Percentiles rank a stretch among this genome's conserved stretches.
phyloP scores from a whole-genome alignment of 2,113 vertebrate species.

The crab-eating macaque (Macaca fascicularis) region DNA sequence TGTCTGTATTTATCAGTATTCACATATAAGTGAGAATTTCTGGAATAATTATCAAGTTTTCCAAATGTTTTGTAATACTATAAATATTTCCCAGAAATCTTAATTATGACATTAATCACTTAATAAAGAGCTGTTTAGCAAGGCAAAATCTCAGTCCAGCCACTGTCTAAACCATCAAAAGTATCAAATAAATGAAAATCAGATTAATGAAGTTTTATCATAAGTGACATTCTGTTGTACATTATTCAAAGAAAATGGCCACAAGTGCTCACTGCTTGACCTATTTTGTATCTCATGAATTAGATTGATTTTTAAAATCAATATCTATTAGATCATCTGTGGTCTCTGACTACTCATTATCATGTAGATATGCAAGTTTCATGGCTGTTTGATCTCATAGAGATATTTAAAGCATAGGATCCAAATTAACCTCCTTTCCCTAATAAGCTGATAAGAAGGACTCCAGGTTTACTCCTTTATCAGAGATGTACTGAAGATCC shows the following conservation, averaged over 20 bases:
- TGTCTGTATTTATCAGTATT: neutral
- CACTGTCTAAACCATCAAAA: neutral
- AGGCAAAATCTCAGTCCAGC: neutral
- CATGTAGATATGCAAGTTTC: neutral
- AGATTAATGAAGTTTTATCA: neutral
- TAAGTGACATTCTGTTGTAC: neutral
- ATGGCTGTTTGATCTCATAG: neutral
- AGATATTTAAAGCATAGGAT: neutral
- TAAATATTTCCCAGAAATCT: slow-evolving; percentile 25
- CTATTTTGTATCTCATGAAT: neutral
- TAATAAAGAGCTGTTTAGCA: neutral
- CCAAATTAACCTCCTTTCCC: neutral
- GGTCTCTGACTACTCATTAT: neutral
- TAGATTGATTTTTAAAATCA: neutral
- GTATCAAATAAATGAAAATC: slow-evolving; percentile 32
- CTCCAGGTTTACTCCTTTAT: neutral
- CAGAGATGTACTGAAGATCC: neutral
- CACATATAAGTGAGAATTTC: neutral
- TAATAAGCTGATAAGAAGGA: neutral
- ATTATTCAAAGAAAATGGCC: neutral
- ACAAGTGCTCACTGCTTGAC: neutral
- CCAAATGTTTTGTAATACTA: neutral
- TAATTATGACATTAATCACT: neutral
- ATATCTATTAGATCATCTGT: neutral
- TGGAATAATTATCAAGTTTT: neutral